Conservation (phyloP, 2,888 invertebrate genomes). For the Coelopa pilipes region DNA sequence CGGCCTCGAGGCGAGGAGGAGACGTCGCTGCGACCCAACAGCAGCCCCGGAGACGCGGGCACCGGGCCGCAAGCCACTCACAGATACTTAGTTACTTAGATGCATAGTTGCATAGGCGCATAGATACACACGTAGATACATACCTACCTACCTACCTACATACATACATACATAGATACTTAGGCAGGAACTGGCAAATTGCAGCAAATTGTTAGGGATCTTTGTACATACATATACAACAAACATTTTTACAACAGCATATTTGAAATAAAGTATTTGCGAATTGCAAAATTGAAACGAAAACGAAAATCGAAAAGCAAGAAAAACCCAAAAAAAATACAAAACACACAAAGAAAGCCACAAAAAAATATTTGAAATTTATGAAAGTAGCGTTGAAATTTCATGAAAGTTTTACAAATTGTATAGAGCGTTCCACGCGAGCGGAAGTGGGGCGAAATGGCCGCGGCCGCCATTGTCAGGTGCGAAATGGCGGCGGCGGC, state of each 20-base stretch:
- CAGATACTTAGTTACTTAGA: constrained; percentile 1
- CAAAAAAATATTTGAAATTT: too few species aligned
- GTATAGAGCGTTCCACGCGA: too few species aligned
- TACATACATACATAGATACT: constrained; percentile 46
- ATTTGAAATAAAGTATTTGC: constrained; percentile 33
- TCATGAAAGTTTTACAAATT: too few species aligned
- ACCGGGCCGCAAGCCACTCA: background rate
- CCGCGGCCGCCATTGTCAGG: too few species aligned
- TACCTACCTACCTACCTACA: too few species aligned
- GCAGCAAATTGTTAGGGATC: constrained; percentile 28
- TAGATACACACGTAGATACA: constrained; percentile 45
- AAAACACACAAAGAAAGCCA: constrained; percentile 9
- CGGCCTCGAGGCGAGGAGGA: too few species aligned
- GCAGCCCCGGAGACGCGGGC: background rate
- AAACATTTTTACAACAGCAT: constrained; percentile 21
- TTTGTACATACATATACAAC: constrained; percentile 43
- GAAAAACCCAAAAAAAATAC: constrained; percentile 33
- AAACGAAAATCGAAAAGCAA: constrained; percentile 34
- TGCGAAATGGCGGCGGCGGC: too few species aligned
- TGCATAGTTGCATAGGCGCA: constrained; percentile 29
- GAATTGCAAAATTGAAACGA: constrained; percentile 2
- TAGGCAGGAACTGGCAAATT: constrained; percentile 36
- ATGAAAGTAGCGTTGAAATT: too few species aligned
- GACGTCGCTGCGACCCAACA: too few species aligned
- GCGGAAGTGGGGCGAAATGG: too few species aligned